Percentiles rank a stretch among this genome's conserved stretches.
Evolutionary conservation across 2,888 invertebrate species (phyloP).

Genomic region (Rhagonycha fulva): DNA sequence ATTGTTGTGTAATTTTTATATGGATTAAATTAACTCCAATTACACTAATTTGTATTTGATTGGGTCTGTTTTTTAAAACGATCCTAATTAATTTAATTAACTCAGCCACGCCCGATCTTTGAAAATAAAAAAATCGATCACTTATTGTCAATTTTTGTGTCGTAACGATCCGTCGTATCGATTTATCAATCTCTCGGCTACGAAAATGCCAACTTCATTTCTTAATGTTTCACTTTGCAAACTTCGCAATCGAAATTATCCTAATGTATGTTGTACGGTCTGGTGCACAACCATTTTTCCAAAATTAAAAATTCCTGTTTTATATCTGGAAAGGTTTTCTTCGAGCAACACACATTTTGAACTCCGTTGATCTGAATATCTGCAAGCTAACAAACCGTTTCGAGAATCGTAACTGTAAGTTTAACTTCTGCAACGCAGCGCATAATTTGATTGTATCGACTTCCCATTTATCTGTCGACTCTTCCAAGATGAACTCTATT

Average conservation of each 20-base stretch:
- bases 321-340: not conserved
- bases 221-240: not conserved
- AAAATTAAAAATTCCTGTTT: too few species aligned
- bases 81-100: not conserved
- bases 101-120: not conserved
- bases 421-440: conserved; percentile 5
- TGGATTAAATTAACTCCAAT: not conserved
- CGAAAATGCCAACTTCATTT: not conserved
- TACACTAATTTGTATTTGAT: not conserved
- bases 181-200: not conserved
- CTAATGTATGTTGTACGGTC: not conserved
- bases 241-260: not conserved
- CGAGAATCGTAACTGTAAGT: conserved; percentile 9
- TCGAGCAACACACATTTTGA: not conserved
- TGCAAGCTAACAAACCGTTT: conserved; percentile 4
- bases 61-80: not conserved
- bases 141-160: not conserved
- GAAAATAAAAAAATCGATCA: not conserved
- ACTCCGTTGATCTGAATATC: not conserved
- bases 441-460: conserved; percentile 16
- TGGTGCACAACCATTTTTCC: too few species aligned
- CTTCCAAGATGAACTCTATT: conserved; percentile 1
- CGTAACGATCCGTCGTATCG: not conserved
- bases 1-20: not conserved
- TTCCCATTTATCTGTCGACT: conserved; percentile 6